phyloP scores from a whole-genome alignment of 1,140 invertebrate species.

The Coelopa frigida region DNA sequence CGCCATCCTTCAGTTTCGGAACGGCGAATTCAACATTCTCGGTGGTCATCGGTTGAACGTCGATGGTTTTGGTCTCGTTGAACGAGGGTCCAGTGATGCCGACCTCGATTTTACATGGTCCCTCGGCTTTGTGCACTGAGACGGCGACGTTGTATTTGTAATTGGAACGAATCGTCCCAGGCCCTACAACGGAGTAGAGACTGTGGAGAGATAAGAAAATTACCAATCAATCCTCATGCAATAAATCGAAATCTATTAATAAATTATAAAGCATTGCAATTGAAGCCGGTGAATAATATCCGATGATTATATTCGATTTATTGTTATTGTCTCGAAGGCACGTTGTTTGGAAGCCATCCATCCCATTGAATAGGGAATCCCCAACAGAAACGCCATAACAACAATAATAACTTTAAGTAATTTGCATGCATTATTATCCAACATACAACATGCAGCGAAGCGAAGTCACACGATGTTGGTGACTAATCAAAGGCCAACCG shows the following conservation, averaged over 20 bases:
- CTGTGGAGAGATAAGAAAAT: slow-evolving; percentile 44
- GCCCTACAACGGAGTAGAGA: slow-evolving; percentile 71
- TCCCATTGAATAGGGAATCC: not conserved
- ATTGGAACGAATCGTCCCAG: slow-evolving; percentile 72
- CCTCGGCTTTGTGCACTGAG: slow-evolving; percentile 53
- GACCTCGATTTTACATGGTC: slow-evolving; percentile 59
- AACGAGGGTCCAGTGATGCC: slow-evolving; percentile 64
- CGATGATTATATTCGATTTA: slow-evolving; percentile 4
- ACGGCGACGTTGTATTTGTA: slow-evolving; percentile 76
- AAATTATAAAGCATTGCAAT: not conserved
- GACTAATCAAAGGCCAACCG: too few relatives aligned
- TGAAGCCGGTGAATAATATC: slow-evolving; percentile 6
- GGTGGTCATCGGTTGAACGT: slow-evolving; percentile 61
- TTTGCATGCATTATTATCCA: too few relatives aligned
- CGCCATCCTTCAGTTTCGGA: slow-evolving; percentile 66
- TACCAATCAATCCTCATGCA: slow-evolving; percentile 6
- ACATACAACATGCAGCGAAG: too few relatives aligned
- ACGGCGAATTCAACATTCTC: slow-evolving; percentile 56
- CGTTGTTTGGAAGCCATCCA: not conserved
- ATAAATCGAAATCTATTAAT: not conserved
- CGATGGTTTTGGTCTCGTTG: slow-evolving; percentile 58
- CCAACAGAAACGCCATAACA: too few relatives aligned
- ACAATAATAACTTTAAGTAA: too few relatives aligned
- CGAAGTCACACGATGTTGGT: too few relatives aligned
- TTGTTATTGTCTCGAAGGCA: not conserved